These are phyloP conservation scores for Maccullochella peelii DNA, from an alignment of 2,113 vertebrate species.

Conservation along the genomic window DNA sequence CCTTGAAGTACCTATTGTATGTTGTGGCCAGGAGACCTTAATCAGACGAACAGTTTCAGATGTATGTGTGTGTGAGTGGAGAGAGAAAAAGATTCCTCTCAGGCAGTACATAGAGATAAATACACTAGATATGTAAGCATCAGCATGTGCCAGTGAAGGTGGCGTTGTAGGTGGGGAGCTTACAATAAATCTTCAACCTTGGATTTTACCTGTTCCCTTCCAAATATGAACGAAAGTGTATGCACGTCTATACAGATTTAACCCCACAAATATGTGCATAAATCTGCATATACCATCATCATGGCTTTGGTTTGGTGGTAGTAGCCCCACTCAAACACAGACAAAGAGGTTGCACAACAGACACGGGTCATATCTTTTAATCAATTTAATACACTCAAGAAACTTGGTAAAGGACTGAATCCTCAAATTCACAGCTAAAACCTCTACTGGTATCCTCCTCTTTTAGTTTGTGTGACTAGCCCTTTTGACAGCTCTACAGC, in stretches of 20 bases:
- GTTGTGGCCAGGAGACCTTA: background rate
- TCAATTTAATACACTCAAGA: background rate
- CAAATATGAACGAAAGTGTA: background rate
- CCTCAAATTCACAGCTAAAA: background rate
- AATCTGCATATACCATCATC: no score
- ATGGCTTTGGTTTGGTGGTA: background rate
- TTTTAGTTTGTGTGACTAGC: slow-evolving; percentile 1
- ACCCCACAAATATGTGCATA: background rate
- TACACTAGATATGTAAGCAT: background rate
- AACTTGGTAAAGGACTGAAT: background rate
- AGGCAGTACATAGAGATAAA: background rate
- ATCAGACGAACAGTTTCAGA: background rate
- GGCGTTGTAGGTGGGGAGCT: background rate
- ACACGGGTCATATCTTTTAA: background rate
- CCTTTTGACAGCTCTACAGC: slow-evolving; percentile 23
- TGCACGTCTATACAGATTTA: background rate
- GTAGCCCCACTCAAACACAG: background rate
- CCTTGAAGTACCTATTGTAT: no score
- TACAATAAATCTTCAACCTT: no score
- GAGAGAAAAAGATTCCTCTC: background rate
- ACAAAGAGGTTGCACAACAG: background rate
- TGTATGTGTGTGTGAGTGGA: background rate
- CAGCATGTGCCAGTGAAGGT: background rate
- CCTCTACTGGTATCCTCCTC: background rate
- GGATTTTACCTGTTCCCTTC: background rate